Evolutionary conservation across 2,797 vertebrate species (phyloP).

Genomic region (Cephalopachus bancanus): DNA sequence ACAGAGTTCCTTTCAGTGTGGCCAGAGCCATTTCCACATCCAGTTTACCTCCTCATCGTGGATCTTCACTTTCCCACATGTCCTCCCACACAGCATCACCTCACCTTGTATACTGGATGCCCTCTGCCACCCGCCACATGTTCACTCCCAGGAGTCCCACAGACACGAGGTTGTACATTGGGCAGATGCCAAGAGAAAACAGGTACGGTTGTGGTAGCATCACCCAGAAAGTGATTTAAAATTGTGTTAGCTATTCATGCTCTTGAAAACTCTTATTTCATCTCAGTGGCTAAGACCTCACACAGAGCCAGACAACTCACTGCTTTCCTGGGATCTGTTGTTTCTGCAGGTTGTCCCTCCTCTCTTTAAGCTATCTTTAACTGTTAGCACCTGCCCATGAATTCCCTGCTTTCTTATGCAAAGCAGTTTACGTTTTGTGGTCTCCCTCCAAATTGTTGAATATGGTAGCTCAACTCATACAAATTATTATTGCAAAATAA

Average conservation of each 20-base stretch:
- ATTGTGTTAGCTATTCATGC: background rate
- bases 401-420: background rate
- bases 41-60: background rate
- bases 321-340: background rate
- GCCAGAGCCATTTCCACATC: background rate
- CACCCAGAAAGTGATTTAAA: background rate
- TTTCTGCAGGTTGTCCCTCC: background rate
- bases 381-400: background rate
- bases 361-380: background rate
- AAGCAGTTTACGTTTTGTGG: slow-evolving; percentile 3
- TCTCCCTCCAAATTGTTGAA: background rate
- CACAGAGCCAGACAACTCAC: too few species aligned
- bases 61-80: background rate
- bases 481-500: slow-evolving; percentile 23
- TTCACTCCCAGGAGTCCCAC: background rate
- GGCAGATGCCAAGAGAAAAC: background rate
- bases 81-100: background rate
- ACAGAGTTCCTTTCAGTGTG: background rate
- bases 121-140: background rate
- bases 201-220: background rate
- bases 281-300: background rate
- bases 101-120: background rate
- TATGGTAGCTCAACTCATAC: background rate
- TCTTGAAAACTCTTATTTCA: background rate
- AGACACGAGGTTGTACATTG: background rate